Percentiles rank a stretch among this genome's conserved stretches.
Evolutionary conservation across 2,797 vertebrate genomes (phyloP).

Genomic region (Falco rusticolus): DNA sequence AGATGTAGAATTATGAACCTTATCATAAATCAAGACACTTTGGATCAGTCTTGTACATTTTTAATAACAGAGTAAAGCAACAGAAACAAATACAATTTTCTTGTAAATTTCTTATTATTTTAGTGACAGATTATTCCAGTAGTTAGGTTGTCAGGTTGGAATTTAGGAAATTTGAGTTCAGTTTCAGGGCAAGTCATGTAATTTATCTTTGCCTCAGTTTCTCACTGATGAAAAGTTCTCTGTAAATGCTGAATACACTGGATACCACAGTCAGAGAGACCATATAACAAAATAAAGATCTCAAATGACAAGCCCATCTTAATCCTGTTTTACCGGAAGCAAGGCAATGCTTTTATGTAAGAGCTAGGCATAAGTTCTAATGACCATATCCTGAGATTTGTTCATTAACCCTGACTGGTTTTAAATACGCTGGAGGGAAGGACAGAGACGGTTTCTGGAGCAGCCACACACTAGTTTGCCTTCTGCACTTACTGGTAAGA

Average conservation of each 20-base stretch:
- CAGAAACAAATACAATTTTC: slow-evolving; percentile 1
- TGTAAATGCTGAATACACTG: background rate
- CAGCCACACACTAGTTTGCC: background rate
- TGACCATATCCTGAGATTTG: background rate
- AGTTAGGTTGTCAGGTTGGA: background rate
- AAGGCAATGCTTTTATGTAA: background rate
- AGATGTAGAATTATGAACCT: background rate
- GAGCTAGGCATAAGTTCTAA: background rate
- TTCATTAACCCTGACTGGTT: background rate
- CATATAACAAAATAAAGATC: background rate
- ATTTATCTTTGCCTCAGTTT: slow-evolving; percentile 62
- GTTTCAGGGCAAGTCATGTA: slow-evolving; percentile 31
- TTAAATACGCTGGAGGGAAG: background rate
- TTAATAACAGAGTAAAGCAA: slow-evolving; percentile 8
- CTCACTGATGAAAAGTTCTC: background rate
- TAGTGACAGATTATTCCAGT: background rate
- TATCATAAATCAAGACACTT: slow-evolving; percentile 1
- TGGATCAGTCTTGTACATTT: background rate
- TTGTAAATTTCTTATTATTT: slow-evolving; percentile 10
- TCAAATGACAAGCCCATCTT: background rate
- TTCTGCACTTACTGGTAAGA: background rate
- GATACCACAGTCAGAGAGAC: fast-evolving
- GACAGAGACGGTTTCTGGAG: background rate
- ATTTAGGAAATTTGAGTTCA: slow-evolving; percentile 25
- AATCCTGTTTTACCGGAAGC: background rate